A percentile compares a stretch with the other conserved stretches of the same genome.
phyloP scores from a whole-genome alignment of 2,888 invertebrate species.

The Sylvicola cinctus region DNA sequence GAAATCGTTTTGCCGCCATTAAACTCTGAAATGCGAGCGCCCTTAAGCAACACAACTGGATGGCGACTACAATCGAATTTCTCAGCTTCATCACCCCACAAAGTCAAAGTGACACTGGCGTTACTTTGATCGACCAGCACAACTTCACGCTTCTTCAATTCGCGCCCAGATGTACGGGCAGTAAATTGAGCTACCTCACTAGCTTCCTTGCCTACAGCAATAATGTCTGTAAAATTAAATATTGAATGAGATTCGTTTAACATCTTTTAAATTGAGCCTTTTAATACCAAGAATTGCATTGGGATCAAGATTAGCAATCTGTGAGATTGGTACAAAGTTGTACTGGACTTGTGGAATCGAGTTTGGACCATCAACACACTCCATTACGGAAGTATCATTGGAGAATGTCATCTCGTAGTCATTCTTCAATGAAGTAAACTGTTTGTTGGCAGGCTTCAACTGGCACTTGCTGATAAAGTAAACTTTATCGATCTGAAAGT shows the following conservation, averaged over 20 bases:
- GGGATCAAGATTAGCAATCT: constrained; percentile 42
- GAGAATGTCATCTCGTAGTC: constrained; percentile 92
- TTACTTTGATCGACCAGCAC: constrained; percentile 69
- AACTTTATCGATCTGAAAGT: constrained; percentile 71
- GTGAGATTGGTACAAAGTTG: constrained; percentile 53
- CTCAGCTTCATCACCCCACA: constrained; percentile 84
- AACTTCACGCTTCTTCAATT: constrained; percentile 77
- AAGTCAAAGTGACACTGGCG: constrained; percentile 49
- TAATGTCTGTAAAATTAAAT: constrained; percentile 42
- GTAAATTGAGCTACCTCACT: constrained; percentile 52
- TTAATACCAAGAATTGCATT: constrained; percentile 52
- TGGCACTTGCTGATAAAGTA: constrained; percentile 71
- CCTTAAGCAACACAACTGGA: constrained; percentile 74
- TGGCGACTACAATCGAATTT: constrained; percentile 54
- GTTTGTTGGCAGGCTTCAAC: constrained; percentile 88
- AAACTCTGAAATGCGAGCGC: constrained; percentile 69
- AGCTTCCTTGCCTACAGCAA: constrained; percentile 64
- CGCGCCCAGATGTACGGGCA: constrained; percentile 52
- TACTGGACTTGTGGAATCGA: constrained; percentile 59
- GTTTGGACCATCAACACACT: constrained; percentile 33
- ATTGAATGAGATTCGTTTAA: too few relatives aligned
- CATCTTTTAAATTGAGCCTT: too few relatives aligned
- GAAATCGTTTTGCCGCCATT: constrained; percentile 57
- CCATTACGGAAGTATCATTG: constrained; percentile 43
- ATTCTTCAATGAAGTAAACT: constrained; percentile 62